Evolutionary conservation across 2,888 invertebrate species (phyloP), one percentile per base, ranked within the genome.

Genomic region (Machimus rusticus): DNA sequence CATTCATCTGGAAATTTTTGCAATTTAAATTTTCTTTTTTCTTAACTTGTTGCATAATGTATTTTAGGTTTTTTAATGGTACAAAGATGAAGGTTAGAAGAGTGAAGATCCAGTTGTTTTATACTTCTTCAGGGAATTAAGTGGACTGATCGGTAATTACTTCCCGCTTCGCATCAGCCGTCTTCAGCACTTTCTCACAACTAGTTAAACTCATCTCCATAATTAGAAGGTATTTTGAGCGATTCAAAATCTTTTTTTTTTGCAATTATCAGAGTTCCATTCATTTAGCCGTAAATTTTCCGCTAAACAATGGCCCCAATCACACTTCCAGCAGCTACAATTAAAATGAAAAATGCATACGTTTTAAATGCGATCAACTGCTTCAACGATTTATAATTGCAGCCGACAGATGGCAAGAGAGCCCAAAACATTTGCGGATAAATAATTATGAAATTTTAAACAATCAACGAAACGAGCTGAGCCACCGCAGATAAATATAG

Each of bases 381-480:
- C 28, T 79, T 51, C 39, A 79, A 55, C 79, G 43, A 79, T 79
- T 79, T 79, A 66, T 66, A 79, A 51, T 28, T 51, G 31, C 51
- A 23, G 51, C n/a, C 51, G 31, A 55, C 66, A 66, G 66, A 66
- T 66, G 66, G 66, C 46, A 23, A 23, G 51, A 79, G 9, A 51
- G 43, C 12, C 39, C 28, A 79, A 79, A 39, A 79, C 79, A 55
- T 51, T 79, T 28, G 28, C 31, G 79, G 46, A 79, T 79, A 51
- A 79, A 79, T 79, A 79, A 79, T 79, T 79, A 79, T 79, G 79
- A 79, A 79, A 79, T 79, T 79, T 79, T 79, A 79, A 79, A 79
- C 79, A 79, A 79, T 79, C 79, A 51, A 55, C 79, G 31, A 51
- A 37, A 34, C 28, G 46, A 46, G 23, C 23, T 79, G 46, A 31